Conservation (phyloP, 2,797 vertebrate genomes). For the Sebastes oblongus region DNA sequence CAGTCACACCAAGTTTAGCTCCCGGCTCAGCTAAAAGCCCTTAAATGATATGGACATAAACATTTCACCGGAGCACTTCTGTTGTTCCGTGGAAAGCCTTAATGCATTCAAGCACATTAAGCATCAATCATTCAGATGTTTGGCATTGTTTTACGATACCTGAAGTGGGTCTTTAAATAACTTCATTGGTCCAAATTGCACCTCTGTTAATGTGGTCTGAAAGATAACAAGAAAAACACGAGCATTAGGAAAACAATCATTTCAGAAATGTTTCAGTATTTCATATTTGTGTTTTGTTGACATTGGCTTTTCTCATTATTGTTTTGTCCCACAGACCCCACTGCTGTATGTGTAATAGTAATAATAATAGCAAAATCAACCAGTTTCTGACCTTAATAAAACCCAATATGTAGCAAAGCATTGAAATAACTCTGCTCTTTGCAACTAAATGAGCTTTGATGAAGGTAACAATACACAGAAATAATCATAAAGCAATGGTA, state of each 20-base stretch:
- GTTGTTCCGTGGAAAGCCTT: slow-evolving; percentile 12
- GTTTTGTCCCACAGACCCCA: background rate
- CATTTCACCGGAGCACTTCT: background rate
- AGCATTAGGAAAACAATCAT: slow-evolving; percentile 31
- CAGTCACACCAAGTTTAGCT: slow-evolving; percentile 30
- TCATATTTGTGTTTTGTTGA: background rate
- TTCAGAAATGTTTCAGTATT: background rate
- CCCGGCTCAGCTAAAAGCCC: slow-evolving; percentile 12
- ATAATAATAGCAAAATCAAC: background rate
- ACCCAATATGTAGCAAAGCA: background rate
- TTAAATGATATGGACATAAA: slow-evolving; percentile 16
- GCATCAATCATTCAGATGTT: slow-evolving; percentile 35
- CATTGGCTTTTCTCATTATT: background rate
- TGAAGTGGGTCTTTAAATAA: slow-evolving; percentile 97
- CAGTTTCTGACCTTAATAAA: background rate
- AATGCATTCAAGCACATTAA: slow-evolving; percentile 18
- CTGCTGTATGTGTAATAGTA: background rate
- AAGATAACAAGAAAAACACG: slow-evolving; percentile 74
- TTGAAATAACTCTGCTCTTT: background rate
- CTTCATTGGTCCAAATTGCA: slow-evolving; percentile 99
- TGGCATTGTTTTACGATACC: slow-evolving; percentile 80
- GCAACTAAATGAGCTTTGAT: background rate
- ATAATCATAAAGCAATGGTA: background rate
- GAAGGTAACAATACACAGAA: background rate
- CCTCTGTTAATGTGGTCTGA: slow-evolving; percentile 89